These are phyloP conservation scores for Noctuana brunneofusca DNA, from an alignment of 2,888 invertebrate species.

Conservation along the genomic window DNA sequence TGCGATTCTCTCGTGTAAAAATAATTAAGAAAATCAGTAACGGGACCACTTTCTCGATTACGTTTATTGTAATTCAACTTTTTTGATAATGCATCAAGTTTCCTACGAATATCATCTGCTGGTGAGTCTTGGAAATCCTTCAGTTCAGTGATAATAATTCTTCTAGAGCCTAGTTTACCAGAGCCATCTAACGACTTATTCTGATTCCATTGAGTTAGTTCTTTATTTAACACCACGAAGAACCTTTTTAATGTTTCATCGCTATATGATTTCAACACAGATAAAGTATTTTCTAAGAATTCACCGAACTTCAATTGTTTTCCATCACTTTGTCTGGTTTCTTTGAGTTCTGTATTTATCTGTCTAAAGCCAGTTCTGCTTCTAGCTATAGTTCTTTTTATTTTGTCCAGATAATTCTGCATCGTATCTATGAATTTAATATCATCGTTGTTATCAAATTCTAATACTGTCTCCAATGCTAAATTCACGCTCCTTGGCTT, in stretches of 20 bases:
- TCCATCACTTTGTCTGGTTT: slow-evolving; percentile 7
- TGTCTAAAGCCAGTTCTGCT: neutral
- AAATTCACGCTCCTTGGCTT: slow-evolving; percentile 53
- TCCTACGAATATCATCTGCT: slow-evolving; percentile 40
- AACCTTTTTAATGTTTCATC: slow-evolving; percentile 52
- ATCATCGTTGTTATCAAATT: slow-evolving; percentile 51
- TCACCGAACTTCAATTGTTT: slow-evolving; percentile 47
- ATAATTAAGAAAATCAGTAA: slow-evolving; percentile 51
- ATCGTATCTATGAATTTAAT: slow-evolving; percentile 50
- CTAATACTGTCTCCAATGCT: slow-evolving; percentile 58
- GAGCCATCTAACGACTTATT: slow-evolving; percentile 48
- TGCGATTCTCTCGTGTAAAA: slow-evolving; percentile 46
- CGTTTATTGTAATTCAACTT: slow-evolving; percentile 39
- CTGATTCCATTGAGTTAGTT: slow-evolving; percentile 50
- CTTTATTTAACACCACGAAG: slow-evolving; percentile 44
- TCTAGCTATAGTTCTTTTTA: slow-evolving; percentile 44
- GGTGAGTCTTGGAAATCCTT: slow-evolving; percentile 40
- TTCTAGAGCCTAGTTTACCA: slow-evolving; percentile 42
- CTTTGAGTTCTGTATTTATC: neutral
- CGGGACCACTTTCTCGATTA: slow-evolving; percentile 33
- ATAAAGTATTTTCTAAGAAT: slow-evolving; percentile 29
- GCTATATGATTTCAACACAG: slow-evolving; percentile 45
- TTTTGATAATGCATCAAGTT: slow-evolving; percentile 39
- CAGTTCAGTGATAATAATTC: slow-evolving; percentile 44
- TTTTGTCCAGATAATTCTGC: slow-evolving; percentile 47